These are phyloP conservation scores for Malachius bipustulatus DNA, from an alignment of 2,888 invertebrate genomes.

Conservation along the genomic window DNA sequence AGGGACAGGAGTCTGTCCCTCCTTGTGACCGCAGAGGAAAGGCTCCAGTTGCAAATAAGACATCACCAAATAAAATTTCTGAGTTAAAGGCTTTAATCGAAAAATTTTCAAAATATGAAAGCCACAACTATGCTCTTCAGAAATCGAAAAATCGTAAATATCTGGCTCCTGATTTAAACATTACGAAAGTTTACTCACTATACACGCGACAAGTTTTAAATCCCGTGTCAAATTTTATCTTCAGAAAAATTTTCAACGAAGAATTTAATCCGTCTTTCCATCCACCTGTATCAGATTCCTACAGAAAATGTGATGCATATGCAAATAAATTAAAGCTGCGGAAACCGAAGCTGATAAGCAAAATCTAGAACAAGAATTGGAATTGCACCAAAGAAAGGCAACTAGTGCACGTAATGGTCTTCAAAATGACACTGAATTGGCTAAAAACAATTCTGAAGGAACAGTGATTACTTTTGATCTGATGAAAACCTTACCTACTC, in stretches of 20 bases:
- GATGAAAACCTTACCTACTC: slow-evolving; percentile 24
- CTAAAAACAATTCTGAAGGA: no score
- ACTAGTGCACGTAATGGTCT: slow-evolving; percentile 16
- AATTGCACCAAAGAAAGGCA: slow-evolving; percentile 18
- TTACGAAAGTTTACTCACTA: no score
- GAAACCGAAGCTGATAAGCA: slow-evolving; percentile 6
- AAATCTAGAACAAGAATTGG: slow-evolving; percentile 13
- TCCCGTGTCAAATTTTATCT: no score
- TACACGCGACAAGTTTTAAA: no score
- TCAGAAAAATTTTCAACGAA: no score
- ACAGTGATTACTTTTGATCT: slow-evolving; percentile 21
- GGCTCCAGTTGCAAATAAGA: slow-evolving; percentile 17
- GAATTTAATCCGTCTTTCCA: no score
- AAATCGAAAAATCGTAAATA: slow-evolving; percentile 16
- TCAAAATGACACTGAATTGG: slow-evolving; percentile 16
- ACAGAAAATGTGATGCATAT: no score
- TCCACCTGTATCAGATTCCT: no score
- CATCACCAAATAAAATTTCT: slow-evolving; percentile 12
- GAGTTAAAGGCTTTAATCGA: slow-evolving; percentile 14
- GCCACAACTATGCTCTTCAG: slow-evolving; percentile 16
- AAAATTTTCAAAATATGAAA: slow-evolving; percentile 15
- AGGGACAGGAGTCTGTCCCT: slow-evolving; percentile 11
- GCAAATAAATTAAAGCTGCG: no score
- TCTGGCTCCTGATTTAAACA: no score
- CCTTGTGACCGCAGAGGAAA: slow-evolving; percentile 17